Evolutionary conservation across 23 tunicate genomes (phyloP).

Genomic region (Diplosoma virens): DNA sequence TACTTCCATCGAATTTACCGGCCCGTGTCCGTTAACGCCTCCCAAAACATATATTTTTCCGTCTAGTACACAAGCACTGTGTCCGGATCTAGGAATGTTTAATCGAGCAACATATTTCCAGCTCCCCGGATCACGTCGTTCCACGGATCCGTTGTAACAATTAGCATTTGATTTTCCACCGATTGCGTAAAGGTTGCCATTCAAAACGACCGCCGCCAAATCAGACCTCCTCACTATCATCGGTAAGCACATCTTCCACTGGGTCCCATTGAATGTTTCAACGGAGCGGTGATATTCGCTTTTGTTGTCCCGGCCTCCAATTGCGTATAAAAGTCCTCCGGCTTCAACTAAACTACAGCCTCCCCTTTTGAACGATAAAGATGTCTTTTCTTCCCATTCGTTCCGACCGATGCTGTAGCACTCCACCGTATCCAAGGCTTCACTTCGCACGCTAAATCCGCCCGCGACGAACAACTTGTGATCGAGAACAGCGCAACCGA

Average conservation of each 20-base stretch:
- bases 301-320: conserved; percentile 1
- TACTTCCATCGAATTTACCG: conserved; percentile 19
- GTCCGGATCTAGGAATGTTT: conserved; percentile 3
- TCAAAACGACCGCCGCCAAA: conserved; percentile 2
- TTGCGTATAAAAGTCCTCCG: not conserved
- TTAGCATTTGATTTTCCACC: conserved; percentile 1
- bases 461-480: conserved; percentile 16
- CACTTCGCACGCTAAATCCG: not conserved
- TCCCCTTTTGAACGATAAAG: not conserved
- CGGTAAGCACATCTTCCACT: conserved; percentile 4
- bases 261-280: not conserved
- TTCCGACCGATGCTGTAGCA: conserved; percentile 14
- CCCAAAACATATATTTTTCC: conserved; percentile 14
- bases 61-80: conserved; percentile 11
- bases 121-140: not conserved
- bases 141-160: not conserved
- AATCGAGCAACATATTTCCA: conserved; percentile 15
- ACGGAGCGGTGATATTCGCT: not conserved
- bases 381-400: conserved; percentile 7
- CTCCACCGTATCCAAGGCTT: not conserved
- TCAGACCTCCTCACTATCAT: not conserved
- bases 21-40: not conserved
- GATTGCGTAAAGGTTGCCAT: not conserved
- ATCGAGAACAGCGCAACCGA: conserved; percentile 12
- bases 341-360: not conserved